Evolutionary conservation across 2,113 vertebrate species (phyloP).

Genomic region (Nesogale talazaci): DNA sequence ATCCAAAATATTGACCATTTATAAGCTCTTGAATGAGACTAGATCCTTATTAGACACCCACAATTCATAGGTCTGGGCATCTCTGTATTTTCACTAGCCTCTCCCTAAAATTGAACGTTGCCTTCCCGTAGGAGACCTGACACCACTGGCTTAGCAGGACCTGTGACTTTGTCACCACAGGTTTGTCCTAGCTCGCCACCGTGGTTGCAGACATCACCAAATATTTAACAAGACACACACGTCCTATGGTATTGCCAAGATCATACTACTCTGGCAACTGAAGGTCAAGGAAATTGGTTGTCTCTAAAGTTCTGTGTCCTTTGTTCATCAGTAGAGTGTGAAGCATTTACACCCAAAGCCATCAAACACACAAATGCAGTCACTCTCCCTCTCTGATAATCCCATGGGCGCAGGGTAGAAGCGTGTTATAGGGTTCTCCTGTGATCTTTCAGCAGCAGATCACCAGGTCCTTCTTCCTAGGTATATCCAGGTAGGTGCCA

Average conservation of each 20-base stretch:
- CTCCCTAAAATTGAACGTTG: not conserved
- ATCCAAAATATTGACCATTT: not conserved
- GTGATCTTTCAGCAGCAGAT: too few species aligned
- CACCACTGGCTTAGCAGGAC: fast-evolving
- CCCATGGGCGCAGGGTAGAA: too few species aligned
- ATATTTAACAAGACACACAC: not conserved
- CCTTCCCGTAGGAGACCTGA: not conserved
- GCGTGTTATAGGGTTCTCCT: too few species aligned
- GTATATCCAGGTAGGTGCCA: not conserved
- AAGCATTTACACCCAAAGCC: not conserved
- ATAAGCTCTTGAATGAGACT: not conserved
- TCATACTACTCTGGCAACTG: not conserved
- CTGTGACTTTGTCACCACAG: not conserved
- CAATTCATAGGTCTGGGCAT: not conserved
- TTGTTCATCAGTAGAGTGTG: not conserved
- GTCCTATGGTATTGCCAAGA: not conserved
- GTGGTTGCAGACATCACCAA: not conserved
- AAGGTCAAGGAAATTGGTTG: not conserved
- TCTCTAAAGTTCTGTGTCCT: not conserved
- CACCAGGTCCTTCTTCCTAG: too few species aligned
- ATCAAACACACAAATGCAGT: not conserved
- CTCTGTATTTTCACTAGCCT: not conserved
- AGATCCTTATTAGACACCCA: not conserved
- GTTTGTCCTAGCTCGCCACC: not conserved
- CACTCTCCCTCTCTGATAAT: too few species aligned